Evolutionary conservation across 1,140 invertebrate genomes (phyloP), one percentile per base, ranked within the genome.

Genomic region (Bombus huntii): DNA sequence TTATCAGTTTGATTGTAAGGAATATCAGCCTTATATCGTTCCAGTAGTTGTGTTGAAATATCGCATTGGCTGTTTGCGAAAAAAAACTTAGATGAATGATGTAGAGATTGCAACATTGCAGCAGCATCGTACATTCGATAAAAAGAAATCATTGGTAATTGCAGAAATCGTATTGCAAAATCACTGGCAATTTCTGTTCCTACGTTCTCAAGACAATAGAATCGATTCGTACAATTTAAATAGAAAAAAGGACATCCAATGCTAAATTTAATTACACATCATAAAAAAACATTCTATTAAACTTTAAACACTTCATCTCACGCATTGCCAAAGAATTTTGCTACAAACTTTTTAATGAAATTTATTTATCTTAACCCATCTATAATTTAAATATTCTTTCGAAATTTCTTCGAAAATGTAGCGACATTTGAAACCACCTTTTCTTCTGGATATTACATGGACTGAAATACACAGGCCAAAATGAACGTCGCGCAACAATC

Each of bases 181-280:
- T 57, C 28, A n/a, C 10, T 8, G 28, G n/a, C 13, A 5, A 15
- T 3, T 72, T n/a, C 22, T 81, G 39, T 81, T 81, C 66, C 47
- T 81, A 72, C 34, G 39, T 47, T 31, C 34, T 15, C 22, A 5
- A 71, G 66, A 81, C 78, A 81, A 81, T 81, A 18, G 44, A 39
- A 71, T 39, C 75, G 8, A 76, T 37, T 76, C 3, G 37, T 28
- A 15, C 12, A 18, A 39, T n/a, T 34, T 42, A 28, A 37, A 59
- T 42, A 9, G 6, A 66, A 34, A 25, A 22, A 42, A 10, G 1
- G 39, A 42, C 22, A 39, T 39, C n/a, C 4, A 39, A 70, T 80
- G 65, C 34, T 9, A n/a, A 80, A 42, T n/a, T 73, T n/a, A 42
- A 73, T 31, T 73, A 15, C 13, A 15, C 28, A 6, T n/a, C 15